Base-by-base conservation (phyloP, 2,113 vertebrate genomes). In the Colossoma macropomum region DNA sequence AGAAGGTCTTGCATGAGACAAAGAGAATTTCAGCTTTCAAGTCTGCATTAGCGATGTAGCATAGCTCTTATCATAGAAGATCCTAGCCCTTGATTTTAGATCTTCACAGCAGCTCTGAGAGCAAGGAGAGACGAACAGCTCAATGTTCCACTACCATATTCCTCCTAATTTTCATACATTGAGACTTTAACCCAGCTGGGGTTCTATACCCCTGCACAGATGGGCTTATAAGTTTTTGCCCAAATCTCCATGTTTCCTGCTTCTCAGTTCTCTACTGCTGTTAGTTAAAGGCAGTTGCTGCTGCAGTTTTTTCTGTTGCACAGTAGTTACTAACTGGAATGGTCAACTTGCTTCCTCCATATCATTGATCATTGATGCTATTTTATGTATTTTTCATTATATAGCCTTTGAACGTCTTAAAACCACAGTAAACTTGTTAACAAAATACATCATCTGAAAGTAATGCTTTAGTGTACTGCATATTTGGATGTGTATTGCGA, bases 1-100 rank as follows among this genome's bases (percentile, higher is more conserved):
- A 21, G 15, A 41, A 72, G 16, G 32, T 72, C 68, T 38, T 21
- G 34, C 8, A 21, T 45, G 68, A 72, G 17, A 30, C 15, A 68
- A 52, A 68, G 41, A 78, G 65, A 50, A 52, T n/a, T 13, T 32
- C 48, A 32, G 27, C 41, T 63, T 63, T 65, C 12, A 41, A 41
- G n/a, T 70, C 45, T 79, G 77, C 30, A 69, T 59, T 69, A 25
- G 63, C 15, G 19, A 54, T 27, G 11, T 70, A 59, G 68, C 16
- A 1, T 15, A 41, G 6, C n/a, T 11, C 21, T n/a, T 48, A 38
- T 70, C 32, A 16, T n/a, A 17, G 65, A 45, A n/a, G 34, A 11
- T 41, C 34, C 34, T 41, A 23, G 32, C 7, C 9, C 59, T 27
- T 62, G 3, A 10, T 8, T 34, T 23, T 38, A 21, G 0, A 38